Conservation (phyloP, 2,888 invertebrate genomes). For the Epinotia ramella region DNA sequence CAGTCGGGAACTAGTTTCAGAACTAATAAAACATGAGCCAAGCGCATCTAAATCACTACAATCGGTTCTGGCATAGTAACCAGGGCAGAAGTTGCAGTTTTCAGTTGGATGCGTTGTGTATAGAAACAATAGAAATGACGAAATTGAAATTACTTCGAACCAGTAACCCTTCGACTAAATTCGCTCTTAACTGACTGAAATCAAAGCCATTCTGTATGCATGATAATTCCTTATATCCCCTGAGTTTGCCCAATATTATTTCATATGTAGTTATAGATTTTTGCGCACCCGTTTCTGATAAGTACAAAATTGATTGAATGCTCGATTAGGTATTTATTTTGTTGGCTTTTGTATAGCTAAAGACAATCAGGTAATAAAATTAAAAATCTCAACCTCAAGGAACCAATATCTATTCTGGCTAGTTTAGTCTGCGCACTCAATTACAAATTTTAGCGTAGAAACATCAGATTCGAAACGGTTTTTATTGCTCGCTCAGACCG, state of each 20-base stretch:
- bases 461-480: conserved; percentile 16
- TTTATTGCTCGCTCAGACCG: conserved; percentile 28
- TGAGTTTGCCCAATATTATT: no score
- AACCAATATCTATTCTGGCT: neutral
- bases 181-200: no score
- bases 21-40: conserved; percentile 37
- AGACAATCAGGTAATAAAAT: neutral
- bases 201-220: no score
- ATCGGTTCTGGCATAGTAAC: conserved; percentile 46
- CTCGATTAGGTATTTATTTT: no score
- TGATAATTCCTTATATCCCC: no score
- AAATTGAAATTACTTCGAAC: no score
- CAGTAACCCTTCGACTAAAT: no score
- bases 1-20: conserved; percentile 11
- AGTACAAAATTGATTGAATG: no score
- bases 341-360: neutral
- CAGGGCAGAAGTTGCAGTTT: conserved; percentile 35
- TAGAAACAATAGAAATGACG: neutral
- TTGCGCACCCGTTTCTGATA: no score
- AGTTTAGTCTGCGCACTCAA: conserved; percentile 5
- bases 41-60: conserved; percentile 34
- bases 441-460: conserved; percentile 22
- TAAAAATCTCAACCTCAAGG: neutral
- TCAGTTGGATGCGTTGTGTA: conserved; percentile 6
- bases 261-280: no score